These are phyloP conservation scores for Chrysemys picta DNA, from an alignment of 2,113 vertebrate species.

Conservation along the genomic window DNA sequence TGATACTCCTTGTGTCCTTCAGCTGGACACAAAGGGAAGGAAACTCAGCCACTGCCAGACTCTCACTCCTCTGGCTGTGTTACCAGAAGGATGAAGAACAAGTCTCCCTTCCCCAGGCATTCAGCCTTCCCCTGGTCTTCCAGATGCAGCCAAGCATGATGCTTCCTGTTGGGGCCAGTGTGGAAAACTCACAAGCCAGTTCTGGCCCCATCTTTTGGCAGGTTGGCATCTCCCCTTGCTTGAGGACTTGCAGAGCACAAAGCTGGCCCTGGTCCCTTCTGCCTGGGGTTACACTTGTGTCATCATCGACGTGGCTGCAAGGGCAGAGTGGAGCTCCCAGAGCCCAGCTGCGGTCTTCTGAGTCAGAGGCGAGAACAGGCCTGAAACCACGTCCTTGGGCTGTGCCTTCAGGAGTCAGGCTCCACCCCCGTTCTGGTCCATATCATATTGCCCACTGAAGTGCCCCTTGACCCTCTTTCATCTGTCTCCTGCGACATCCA, in stretches of 20 bases:
- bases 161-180: neutral
- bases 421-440: neutral
- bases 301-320: neutral
- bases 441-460: neutral
- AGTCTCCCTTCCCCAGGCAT: neutral
- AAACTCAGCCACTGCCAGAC: neutral
- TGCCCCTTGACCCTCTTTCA: neutral
- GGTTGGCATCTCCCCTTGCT: neutral
- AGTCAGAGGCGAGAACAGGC: neutral
- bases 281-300: neutral
- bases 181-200: neutral
- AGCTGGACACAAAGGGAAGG: neutral
- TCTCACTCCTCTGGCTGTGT: neutral
- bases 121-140: neutral
- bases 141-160: neutral
- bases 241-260: neutral
- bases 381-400: neutral
- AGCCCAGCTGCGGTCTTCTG: too few species aligned
- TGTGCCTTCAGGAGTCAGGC: neutral
- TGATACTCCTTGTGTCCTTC: neutral
- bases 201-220: neutral
- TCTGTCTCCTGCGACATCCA: neutral
- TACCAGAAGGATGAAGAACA: neutral
- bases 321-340: neutral
- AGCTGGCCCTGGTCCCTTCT: neutral